phyloP scores from a whole-genome alignment of 2,888 invertebrate species.

The Sarcophaga rosellei region DNA sequence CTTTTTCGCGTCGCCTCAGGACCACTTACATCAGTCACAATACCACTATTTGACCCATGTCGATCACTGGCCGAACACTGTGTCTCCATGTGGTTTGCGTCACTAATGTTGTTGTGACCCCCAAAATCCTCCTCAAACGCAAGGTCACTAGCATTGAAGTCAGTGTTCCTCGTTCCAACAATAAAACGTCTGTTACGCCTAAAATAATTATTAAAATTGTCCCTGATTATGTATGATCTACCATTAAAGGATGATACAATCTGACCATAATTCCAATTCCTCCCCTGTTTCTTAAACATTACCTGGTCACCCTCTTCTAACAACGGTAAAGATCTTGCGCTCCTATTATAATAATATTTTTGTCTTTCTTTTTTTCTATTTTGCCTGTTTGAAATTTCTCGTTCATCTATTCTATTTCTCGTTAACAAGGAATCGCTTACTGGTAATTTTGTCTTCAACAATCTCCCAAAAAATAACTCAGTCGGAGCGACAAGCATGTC shows the following conservation, averaged over 20 bases:
- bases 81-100: not conserved
- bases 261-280: slow-evolving; percentile 4
- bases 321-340: no score
- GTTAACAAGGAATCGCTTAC: no score
- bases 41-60: not conserved
- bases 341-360: no score
- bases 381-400: no score
- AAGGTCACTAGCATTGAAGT: slow-evolving; percentile 38
- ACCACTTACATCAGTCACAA: not conserved
- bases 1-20: not conserved
- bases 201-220: not conserved
- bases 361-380: no score
- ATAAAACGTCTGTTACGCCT: slow-evolving; percentile 27
- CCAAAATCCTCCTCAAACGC: not conserved
- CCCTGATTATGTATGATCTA: not conserved
- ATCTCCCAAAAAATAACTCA: no score
- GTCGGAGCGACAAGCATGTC: no score
- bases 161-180: slow-evolving; percentile 7
- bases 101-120: not conserved
- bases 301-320: slow-evolving; percentile 49
- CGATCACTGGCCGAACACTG: not conserved
- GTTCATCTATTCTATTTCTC: no score
- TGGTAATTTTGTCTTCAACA: no score
- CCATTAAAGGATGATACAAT: slow-evolving; percentile 6
- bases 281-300: slow-evolving; percentile 63